Conservation (phyloP, 2,113 vertebrate genomes). For the Phycodurus eques region DNA sequence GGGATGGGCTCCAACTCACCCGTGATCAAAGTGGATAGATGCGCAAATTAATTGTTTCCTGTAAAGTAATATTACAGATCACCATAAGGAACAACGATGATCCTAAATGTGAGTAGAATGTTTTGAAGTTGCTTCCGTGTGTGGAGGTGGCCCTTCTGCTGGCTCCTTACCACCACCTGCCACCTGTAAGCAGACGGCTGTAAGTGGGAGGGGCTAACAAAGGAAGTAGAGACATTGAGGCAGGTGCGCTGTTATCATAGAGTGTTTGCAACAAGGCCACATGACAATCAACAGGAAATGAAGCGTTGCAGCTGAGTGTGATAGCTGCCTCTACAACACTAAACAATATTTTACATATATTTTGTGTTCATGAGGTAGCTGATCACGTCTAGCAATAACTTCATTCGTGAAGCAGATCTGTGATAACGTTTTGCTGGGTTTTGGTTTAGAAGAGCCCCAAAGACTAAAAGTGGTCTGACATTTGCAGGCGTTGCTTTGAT, state of each 20-base stretch:
- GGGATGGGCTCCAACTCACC: too few relatives aligned
- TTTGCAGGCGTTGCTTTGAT: constrained; percentile 64
- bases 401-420: constrained; percentile 28
- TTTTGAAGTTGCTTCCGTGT: neutral
- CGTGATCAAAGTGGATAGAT: too few relatives aligned
- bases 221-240: constrained; percentile 52
- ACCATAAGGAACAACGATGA: neutral
- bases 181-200: constrained; percentile 56
- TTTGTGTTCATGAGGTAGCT: neutral
- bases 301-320: constrained; percentile 39
- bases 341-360: constrained; percentile 32
- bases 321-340: constrained; percentile 13
- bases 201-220: constrained; percentile 48
- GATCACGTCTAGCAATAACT: constrained; percentile 5
- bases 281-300: constrained; percentile 66
- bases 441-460: constrained; percentile 36
- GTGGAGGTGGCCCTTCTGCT: neutral
- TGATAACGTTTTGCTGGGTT: neutral
- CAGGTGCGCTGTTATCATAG: constrained; percentile 73
- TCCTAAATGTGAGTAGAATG: neutral
- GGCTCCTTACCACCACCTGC: constrained; percentile 20
- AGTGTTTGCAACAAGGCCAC: constrained; percentile 56
- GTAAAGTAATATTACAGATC: neutral
- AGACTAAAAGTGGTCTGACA: constrained; percentile 53
- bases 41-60: neutral